These are phyloP conservation scores for Agrochola lychnidis DNA, from an alignment of 2,888 invertebrate species.

Conservation along the genomic window DNA sequence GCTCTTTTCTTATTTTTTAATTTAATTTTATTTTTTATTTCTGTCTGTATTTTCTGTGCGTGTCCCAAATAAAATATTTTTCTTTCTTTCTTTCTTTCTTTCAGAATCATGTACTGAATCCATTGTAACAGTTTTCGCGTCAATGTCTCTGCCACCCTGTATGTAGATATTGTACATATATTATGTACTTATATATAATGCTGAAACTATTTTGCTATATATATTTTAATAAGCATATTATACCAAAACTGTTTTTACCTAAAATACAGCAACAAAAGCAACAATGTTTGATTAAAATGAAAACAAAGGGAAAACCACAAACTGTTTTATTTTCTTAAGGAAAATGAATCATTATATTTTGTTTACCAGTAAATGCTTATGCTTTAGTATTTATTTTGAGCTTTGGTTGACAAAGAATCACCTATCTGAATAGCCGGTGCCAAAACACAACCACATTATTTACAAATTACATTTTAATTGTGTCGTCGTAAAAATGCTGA, in stretches of 20 bases:
- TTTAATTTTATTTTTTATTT: too few species aligned
- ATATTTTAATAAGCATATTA: too few species aligned
- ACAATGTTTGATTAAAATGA: neutral
- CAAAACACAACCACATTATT: conserved; percentile 16
- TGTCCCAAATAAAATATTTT: too few species aligned
- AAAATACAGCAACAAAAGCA: neutral
- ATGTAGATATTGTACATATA: neutral
- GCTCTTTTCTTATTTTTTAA: too few species aligned
- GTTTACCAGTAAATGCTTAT: neutral
- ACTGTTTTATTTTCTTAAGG: neutral
- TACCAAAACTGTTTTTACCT: neutral
- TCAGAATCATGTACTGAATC: too few species aligned
- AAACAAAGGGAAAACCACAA: conserved; percentile 23
- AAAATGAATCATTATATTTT: neutral
- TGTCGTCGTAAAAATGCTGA: conserved; percentile 17
- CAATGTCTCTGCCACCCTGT: too few species aligned
- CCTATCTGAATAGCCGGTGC: conserved; percentile 3
- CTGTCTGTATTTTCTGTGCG: too few species aligned
- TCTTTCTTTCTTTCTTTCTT: too few species aligned
- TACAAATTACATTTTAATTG: conserved; percentile 60
- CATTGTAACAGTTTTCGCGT: too few species aligned
- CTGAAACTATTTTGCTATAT: too few species aligned
- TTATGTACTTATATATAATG: too few species aligned
- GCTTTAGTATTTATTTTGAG: neutral
- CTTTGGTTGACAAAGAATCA: neutral